Evolutionary conservation across 2,113 vertebrate genomes (phyloP).

Genomic region (Sinocyclocheilus grahami): DNA sequence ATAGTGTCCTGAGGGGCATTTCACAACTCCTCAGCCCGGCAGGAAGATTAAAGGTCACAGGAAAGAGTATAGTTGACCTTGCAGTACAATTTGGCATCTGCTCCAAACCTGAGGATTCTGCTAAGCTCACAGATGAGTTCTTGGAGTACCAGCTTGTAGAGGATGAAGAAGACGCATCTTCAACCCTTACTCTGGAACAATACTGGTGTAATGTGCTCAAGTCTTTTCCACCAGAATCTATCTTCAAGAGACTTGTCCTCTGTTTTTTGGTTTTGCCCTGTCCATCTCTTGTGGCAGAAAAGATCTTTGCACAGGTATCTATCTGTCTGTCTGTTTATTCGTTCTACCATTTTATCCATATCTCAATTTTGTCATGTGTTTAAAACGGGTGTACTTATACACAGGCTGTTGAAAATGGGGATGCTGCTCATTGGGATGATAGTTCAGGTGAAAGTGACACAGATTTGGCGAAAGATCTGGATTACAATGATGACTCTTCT

Average conservation of each 20-base stretch:
- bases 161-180: constrained; percentile 28
- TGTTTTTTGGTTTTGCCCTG: constrained; percentile 72
- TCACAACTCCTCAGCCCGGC: constrained; percentile 68
- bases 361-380: neutral
- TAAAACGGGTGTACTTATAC: neutral
- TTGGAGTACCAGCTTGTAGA: constrained; percentile 64
- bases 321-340: neutral
- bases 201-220: constrained; percentile 68
- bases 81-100: constrained; percentile 67
- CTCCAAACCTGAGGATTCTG: constrained; percentile 54
- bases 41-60: constrained; percentile 57
- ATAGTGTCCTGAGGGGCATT: constrained; percentile 59
- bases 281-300: constrained; percentile 65
- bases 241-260: constrained; percentile 72
- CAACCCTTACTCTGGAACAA: constrained; percentile 57
- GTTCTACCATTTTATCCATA: too few species aligned
- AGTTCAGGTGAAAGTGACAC: constrained; percentile 56
- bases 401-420: constrained; percentile 64
- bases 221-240: constrained; percentile 51
- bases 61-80: constrained; percentile 60
- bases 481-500: constrained; percentile 44
- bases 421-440: constrained; percentile 39
- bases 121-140: constrained; percentile 68
- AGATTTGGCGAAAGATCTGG: constrained; percentile 33
- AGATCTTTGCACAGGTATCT: constrained; percentile 70